Evolutionary conservation across 1,140 invertebrate genomes (phyloP), one percentile per base, ranked within the genome.

Genomic region (Coptotermes formosanus): DNA sequence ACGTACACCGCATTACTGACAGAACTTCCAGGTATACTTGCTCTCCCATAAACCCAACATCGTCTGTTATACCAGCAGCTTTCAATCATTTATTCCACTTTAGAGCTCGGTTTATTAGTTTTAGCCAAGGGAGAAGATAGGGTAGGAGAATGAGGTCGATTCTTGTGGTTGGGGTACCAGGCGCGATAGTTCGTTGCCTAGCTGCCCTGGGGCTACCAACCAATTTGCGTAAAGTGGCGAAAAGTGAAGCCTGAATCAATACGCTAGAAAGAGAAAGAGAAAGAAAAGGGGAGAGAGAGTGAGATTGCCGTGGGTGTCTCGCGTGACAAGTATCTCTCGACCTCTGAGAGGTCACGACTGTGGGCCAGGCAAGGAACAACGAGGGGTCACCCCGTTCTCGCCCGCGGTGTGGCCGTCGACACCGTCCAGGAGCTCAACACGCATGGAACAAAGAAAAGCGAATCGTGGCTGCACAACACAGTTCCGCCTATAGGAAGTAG

Each of bases 221-320:
- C 83, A 84, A 84, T 84, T 84, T 84, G 83, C 83, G 83, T 84
- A 84, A 84, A 84, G 83, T 84, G 83, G 48, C 55, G 83, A 84
- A 84, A 84, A 30, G 45, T 52, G 83, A 52, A 23, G 83, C 14
- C 83, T 19, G 44, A 84, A 84, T 84, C 83, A 84, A 84, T 84
- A 59, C 3, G 45, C 11, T 7, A 83, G 82, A 83, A 12, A 83
- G 82, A 9, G 82, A 43, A 38, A 38, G 32, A 38, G 32, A 83
- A 19, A 4, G 1, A 4, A 55, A 21, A 0, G 44, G 21, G 1
- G 82, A 82, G 82, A 82, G 23, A 23, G 82, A 82, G 82, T 16
- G 11, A 82, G 82, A 82, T 9, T 16, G 19, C 52, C 52, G 25
- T 75, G 64, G 64, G 64, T 9, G 64, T 75, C 64, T 75, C 64